A percentile compares a stretch with the other conserved stretches of the same genome.
phyloP scores from a whole-genome alignment of 1,140 invertebrate species.

The Drosophila equinoxialis region DNA sequence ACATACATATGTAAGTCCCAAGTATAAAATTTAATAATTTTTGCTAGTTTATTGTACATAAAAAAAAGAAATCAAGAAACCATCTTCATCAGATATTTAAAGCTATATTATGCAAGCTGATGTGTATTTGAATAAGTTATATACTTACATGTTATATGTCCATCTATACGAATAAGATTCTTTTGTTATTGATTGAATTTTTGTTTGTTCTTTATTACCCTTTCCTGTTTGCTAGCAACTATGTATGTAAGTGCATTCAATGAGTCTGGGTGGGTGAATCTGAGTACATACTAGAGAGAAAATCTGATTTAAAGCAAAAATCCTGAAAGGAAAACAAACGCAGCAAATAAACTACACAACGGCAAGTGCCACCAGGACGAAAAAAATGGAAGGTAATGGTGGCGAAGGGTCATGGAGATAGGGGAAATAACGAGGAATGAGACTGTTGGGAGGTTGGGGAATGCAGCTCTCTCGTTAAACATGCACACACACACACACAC shows the following conservation, averaged over 20 bases:
- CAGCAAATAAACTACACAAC: conserved; percentile 43
- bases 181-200: too few species aligned
- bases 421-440: neutral
- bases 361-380: conserved; percentile 17
- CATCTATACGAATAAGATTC: too few species aligned
- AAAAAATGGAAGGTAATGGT: conserved; percentile 13
- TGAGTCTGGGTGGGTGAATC: neutral
- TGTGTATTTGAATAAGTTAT: too few species aligned
- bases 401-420: neutral
- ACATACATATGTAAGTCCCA: too few species aligned
- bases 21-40: too few species aligned
- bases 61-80: too few species aligned
- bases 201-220: too few species aligned
- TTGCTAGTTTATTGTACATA: too few species aligned
- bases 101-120: too few species aligned
- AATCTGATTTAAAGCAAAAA: conserved; percentile 71
- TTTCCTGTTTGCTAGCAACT: too few species aligned
- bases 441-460: conserved; percentile 1
- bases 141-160: too few species aligned
- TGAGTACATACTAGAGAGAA: conserved; percentile 47
- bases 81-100: too few species aligned
- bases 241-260: conserved; percentile 8
- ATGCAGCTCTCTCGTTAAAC: conserved; percentile 16
- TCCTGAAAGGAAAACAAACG: conserved; percentile 39
- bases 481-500: conserved; percentile 5